A percentile compares a stretch with the other conserved stretches of the same genome.
Conservation (phyloP, 1,140 invertebrate genomes). For the Rhopalosiphum maidis region DNA sequence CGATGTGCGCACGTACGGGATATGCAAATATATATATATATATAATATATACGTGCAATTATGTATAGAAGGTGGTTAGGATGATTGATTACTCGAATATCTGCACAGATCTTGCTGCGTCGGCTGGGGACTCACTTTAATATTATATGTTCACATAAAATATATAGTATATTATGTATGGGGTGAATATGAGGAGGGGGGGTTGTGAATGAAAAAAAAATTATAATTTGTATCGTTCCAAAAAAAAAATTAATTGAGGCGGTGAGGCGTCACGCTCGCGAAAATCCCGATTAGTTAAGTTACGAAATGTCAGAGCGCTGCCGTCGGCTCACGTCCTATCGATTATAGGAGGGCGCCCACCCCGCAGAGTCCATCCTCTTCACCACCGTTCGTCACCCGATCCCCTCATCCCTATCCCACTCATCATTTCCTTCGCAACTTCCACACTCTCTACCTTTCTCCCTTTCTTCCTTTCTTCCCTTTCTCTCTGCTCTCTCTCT, state of each 20-base stretch:
- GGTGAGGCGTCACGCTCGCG: neutral
- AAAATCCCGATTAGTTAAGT: conserved; percentile 48
- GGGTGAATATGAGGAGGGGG: neutral
- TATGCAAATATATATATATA: neutral
- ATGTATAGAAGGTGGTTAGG: neutral
- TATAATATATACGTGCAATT: neutral
- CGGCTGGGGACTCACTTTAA: neutral
- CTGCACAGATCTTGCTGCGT: neutral
- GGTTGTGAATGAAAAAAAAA: neutral
- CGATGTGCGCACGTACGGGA: neutral
- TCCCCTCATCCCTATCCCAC: neutral
- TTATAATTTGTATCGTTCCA: neutral
- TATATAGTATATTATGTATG: neutral
- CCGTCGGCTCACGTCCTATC: conserved; percentile 55
- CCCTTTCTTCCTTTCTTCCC: neutral
- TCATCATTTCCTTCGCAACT: neutral
- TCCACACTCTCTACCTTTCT: neutral
- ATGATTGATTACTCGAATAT: neutral
- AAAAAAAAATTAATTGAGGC: neutral
- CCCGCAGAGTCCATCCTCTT: neutral
- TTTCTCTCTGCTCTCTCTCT: too few species aligned
- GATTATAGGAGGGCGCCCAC: conserved; percentile 2
- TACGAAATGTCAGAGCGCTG: conserved; percentile 48
- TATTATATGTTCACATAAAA: neutral
- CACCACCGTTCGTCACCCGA: neutral